Percentiles rank a stretch among this genome's conserved stretches.
Evolutionary conservation across 2,888 invertebrate species (phyloP).

Genomic region (Hirtodrosophila trivittata): DNA sequence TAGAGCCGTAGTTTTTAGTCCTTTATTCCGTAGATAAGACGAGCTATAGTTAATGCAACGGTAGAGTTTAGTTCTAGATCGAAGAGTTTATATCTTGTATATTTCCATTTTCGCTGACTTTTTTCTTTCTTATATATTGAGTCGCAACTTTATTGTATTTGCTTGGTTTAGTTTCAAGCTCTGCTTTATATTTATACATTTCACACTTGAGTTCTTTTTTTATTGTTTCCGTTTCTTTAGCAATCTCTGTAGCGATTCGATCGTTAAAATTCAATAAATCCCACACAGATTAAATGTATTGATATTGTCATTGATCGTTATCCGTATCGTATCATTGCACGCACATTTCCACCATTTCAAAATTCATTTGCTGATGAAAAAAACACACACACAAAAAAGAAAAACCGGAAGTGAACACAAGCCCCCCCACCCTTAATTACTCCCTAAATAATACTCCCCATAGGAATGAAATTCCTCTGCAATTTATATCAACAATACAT

Average conservation of each 20-base stretch:
- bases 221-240: constrained; percentile 1
- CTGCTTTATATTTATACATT: constrained; percentile 49
- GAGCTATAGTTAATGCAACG: no score
- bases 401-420: constrained; percentile 17
- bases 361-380: constrained; percentile 15
- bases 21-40: no score
- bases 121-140: constrained; percentile 7
- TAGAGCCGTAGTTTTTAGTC: no score
- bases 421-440: no score
- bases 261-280: constrained; percentile 25
- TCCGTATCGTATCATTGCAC: constrained; percentile 52
- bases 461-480: neutral
- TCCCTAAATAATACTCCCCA: no score
- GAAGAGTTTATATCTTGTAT: neutral
- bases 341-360: constrained; percentile 36
- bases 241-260: constrained; percentile 46
- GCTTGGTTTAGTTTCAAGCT: constrained; percentile 38
- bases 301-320: constrained; percentile 40
- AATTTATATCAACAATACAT: no score
- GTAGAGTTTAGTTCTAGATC: no score
- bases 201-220: constrained; percentile 15
- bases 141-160: constrained; percentile 16
- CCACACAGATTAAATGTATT: constrained; percentile 50
- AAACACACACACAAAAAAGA: constrained; percentile 25
- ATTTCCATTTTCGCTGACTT: neutral